Percentiles rank a stretch among this genome's conserved stretches.
Conservation (phyloP, 2,797 vertebrate genomes). For the Okamejei kenojei region DNA sequence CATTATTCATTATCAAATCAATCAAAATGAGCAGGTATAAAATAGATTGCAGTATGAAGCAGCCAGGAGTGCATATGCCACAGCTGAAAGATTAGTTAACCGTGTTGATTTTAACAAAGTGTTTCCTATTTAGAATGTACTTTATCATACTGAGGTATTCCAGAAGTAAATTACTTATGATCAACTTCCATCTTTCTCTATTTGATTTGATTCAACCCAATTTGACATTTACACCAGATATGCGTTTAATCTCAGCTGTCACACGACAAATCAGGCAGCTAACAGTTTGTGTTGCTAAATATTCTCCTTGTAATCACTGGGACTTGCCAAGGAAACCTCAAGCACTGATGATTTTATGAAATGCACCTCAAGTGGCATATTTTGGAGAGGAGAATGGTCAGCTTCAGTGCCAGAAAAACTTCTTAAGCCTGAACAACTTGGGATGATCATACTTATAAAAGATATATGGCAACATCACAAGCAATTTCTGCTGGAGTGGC, state of each 20-base stretch:
- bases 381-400: background rate
- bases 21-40: background rate
- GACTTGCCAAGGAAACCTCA: background rate
- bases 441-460: background rate
- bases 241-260: background rate
- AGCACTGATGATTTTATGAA: constrained; percentile 18
- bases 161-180: background rate
- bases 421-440: background rate
- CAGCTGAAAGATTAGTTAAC: background rate
- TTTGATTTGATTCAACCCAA: background rate
- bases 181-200: background rate
- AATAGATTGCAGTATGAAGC: background rate
- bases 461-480: background rate
- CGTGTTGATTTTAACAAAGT: background rate
- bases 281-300: background rate
- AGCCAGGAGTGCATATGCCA: background rate
- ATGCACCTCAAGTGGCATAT: background rate
- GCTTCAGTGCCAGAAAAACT: too few relatives aligned
- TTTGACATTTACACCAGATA: background rate
- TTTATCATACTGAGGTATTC: background rate
- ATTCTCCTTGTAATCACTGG: background rate
- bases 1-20: background rate
- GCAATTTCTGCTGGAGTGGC: background rate
- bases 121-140: background rate
- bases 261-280: background rate